Base-by-base conservation (phyloP, 2,797 vertebrate species). In the Chaetodon trifasciatus region DNA sequence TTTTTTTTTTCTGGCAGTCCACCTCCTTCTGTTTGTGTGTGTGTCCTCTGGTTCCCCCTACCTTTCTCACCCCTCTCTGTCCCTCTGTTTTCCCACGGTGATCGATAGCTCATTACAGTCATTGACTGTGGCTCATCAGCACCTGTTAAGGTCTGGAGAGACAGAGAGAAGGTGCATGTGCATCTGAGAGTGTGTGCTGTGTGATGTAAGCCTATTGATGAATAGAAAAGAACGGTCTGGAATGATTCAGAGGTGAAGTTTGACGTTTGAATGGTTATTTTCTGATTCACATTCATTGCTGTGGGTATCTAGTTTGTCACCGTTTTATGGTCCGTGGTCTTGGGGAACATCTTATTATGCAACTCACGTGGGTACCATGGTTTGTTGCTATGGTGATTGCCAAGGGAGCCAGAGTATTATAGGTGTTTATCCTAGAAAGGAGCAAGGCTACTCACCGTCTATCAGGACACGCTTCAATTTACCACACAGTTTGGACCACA, bases 31-130 rank as follows among this genome's bases (percentile, higher is more conserved):
- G 78, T 88, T 76, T 84, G 72, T 87, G 85, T 70, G 80, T 78
- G 84, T 89, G 91, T 92, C 92, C 93, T 94, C 91, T 86, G 76
- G 81, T 93, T 92, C 82, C 89, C 91, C 79, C 87, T 88, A 79
- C 90, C 92, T 92, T 83, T 83, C 90, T 91, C 90, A 81, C 89
- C 88, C 86, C 87, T 90, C 92, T 92, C 88, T 89, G 93, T 94
- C 93, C 92, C 91, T 94, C 86, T 89, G 84, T 94, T 94, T 95
- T 95, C 94, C 94, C 94, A 95, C 94, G 92, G 92, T 94, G 94
- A 94, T 95, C 94, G 91, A 95, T 95, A 95, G 93, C 94, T 94
- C 94, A 94, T 95, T 95, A 95, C 92, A 94, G 91, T 94, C 94
- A 95, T 94, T 94, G 94, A 95, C 94, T 94, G 93, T 63, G 65